phyloP scores from a whole-genome alignment of 35 echinoderm and acorn worm species.

The Chiridota heheva region DNA sequence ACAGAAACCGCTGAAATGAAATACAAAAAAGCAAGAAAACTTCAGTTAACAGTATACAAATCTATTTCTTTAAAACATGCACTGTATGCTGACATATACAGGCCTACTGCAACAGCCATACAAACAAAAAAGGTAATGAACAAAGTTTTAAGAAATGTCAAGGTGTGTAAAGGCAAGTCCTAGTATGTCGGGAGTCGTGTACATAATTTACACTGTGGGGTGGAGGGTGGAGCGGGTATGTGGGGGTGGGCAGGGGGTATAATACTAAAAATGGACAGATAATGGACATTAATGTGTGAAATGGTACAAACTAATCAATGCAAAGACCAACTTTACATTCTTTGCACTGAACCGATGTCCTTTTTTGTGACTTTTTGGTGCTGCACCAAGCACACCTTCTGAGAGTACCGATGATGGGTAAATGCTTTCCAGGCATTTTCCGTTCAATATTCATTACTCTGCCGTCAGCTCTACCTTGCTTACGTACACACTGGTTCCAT shows the following conservation, averaged over 20 bases:
- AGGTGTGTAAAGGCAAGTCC: no score
- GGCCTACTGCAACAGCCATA: constrained; percentile 7
- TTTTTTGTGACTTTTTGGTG: constrained; percentile 19
- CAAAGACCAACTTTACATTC: constrained; percentile 14
- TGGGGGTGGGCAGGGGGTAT: background rate
- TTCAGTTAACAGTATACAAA: constrained; percentile 11
- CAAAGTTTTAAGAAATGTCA: no score
- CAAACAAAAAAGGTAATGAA: no score
- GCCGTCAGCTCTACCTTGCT: no score
- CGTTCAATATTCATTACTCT: constrained; percentile 27
- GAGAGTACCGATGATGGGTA: constrained; percentile 1
- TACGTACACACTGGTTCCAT: no score
- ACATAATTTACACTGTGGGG: no score
- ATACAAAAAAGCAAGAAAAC: constrained; percentile 11
- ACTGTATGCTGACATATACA: constrained; percentile 13
- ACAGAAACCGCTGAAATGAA: constrained; percentile 30
- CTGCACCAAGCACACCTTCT: constrained; percentile 17
- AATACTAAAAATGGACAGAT: background rate
- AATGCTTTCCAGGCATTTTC: constrained; percentile 16
- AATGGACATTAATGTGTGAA: constrained; percentile 17
- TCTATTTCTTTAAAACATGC: background rate
- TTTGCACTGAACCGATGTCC: constrained; percentile 18
- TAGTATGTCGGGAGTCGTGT: no score
- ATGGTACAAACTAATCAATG: constrained; percentile 23
- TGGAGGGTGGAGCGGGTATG: constrained; percentile 1